Evolutionary conservation across 2,113 vertebrate genomes (phyloP).

Genomic region (Cisticola juncidis): DNA sequence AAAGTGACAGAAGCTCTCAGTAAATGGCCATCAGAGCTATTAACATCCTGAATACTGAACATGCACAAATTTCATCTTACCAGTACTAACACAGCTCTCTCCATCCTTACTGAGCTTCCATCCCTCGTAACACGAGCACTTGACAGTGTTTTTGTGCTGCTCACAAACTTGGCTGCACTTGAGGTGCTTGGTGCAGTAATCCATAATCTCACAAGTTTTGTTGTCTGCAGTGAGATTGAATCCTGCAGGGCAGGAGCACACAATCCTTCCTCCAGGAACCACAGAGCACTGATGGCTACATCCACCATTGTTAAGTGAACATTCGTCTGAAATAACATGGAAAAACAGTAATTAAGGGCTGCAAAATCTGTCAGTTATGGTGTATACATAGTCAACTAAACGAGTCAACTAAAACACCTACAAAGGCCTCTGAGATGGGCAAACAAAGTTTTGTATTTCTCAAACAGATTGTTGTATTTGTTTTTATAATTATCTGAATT

Average conservation of each 20-base stretch:
- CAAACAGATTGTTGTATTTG: not conserved
- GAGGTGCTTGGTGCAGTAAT: slow-evolving; percentile 90
- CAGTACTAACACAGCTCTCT: slow-evolving; percentile 88
- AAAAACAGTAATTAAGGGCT: not conserved
- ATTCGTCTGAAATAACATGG: slow-evolving; percentile 80
- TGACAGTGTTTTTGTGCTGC: slow-evolving; percentile 92
- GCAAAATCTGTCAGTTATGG: not conserved
- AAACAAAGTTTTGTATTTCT: not conserved
- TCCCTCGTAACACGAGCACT: slow-evolving; percentile 95
- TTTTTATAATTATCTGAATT: not conserved
- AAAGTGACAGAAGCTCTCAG: not conserved
- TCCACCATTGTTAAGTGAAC: slow-evolving; percentile 90
- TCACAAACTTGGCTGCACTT: slow-evolving; percentile 96
- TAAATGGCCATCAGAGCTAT: not conserved
- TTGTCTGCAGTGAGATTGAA: slow-evolving; percentile 86
- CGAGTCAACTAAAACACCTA: not conserved
- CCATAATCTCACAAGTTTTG: slow-evolving; percentile 90
- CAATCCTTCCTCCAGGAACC: slow-evolving; percentile 89
- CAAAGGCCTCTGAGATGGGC: not conserved
- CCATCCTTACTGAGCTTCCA: slow-evolving; percentile 89
- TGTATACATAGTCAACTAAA: not conserved
- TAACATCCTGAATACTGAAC: not conserved
- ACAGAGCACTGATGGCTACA: slow-evolving; percentile 95
- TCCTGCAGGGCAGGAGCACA: slow-evolving; percentile 90
- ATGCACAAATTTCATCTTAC: slow-evolving; percentile 66